These are phyloP conservation scores for Zeus faber DNA, from an alignment of 2,113 vertebrate genomes.

Conservation along the genomic window DNA sequence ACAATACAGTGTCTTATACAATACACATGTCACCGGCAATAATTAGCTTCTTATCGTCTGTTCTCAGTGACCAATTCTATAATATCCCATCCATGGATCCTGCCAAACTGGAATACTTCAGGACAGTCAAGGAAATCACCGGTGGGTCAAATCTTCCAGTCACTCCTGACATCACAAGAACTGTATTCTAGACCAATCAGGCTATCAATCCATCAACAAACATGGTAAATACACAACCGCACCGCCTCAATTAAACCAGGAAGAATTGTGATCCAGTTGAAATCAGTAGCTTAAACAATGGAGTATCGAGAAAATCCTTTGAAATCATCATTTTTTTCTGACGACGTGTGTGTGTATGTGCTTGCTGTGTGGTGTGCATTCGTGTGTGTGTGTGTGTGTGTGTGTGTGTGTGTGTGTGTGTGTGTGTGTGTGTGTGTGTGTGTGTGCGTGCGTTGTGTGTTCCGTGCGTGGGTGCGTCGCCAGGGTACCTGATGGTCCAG, in stretches of 20 bases:
- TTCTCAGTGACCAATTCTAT: conserved; percentile 82
- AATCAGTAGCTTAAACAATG: no score
- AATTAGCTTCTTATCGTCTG: conserved; percentile 8
- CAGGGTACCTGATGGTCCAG: conserved; percentile 89
- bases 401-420: no score
- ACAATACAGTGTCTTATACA: neutral
- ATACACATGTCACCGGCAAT: no score
- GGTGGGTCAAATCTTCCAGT: conserved; percentile 69
- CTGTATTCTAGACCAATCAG: neutral
- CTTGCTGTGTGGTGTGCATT: no score
- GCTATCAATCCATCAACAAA: neutral
- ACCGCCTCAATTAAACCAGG: no score
- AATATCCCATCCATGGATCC: conserved; percentile 80
- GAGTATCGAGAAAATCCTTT: no score
- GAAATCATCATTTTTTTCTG: no score
- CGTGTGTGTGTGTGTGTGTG: no score
- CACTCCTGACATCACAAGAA: neutral
- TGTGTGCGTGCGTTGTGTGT: conserved; percentile 5
- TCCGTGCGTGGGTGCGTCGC: conserved; percentile 12
- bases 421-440: no score
- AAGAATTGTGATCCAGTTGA: no score
- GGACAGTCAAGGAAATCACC: conserved; percentile 91
- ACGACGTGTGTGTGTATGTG: no score
- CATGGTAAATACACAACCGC: no score
- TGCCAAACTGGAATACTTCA: conserved; percentile 84